Conservation (phyloP, 2,113 vertebrate genomes). For the Oriolus oriolus region DNA sequence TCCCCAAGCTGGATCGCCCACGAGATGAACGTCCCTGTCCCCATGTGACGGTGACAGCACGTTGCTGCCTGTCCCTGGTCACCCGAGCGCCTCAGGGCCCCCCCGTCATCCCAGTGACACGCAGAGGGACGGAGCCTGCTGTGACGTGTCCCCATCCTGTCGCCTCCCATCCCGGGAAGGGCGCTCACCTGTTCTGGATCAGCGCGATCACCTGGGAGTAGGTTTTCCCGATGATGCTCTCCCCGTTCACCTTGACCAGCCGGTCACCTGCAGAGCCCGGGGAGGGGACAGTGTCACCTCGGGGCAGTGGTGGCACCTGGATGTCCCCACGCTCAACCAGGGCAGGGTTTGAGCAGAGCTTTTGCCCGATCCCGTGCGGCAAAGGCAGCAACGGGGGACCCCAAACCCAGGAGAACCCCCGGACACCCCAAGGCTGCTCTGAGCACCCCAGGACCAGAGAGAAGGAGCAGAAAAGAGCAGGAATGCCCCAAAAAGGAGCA, state of each 20-base stretch:
- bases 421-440: fast-evolving
- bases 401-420: background rate
- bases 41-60: fast-evolving
- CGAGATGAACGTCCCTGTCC: fast-evolving
- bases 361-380: background rate
- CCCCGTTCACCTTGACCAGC: conserved; percentile 94
- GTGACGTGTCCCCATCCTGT: background rate
- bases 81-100: background rate
- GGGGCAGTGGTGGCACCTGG: background rate
- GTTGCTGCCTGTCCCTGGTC: fast-evolving
- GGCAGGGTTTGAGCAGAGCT: background rate
- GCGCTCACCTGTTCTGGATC: conserved; percentile 93
- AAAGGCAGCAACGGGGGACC: background rate
- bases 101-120: background rate
- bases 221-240: conserved; percentile 92
- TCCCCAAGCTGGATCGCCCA: background rate
- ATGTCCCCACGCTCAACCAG: fast-evolving
- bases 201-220: conserved; percentile 97
- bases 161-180: background rate
- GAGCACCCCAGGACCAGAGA: background rate
- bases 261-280: conserved; percentile 81
- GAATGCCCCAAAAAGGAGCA: background rate
- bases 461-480: too few species aligned
- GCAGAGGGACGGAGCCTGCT: background rate
- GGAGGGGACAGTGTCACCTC: background rate